phyloP scores from a whole-genome alignment of 2,888 invertebrate species.

The Emesis furor region DNA sequence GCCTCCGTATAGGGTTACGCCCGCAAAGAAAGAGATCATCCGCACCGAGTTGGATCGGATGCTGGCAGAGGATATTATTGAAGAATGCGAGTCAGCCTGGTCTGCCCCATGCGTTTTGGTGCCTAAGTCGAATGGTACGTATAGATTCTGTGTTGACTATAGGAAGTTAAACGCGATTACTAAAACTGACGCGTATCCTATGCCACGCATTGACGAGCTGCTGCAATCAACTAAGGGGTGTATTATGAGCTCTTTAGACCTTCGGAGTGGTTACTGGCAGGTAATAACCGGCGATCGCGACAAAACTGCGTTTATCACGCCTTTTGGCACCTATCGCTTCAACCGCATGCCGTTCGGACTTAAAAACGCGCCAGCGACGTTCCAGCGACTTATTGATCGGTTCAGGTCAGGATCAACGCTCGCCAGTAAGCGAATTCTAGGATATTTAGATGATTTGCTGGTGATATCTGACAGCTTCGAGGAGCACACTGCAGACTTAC shows the following conservation, averaged over 20 bases:
- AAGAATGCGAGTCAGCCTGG: slow-evolving; percentile 75
- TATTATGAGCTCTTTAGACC: no score
- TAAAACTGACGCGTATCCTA: slow-evolving; percentile 5
- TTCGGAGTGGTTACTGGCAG: slow-evolving; percentile 66
- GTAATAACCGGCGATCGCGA: slow-evolving; percentile 42
- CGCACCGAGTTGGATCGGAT: slow-evolving; percentile 55
- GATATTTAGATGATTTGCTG: no score
- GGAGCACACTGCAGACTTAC: no score
- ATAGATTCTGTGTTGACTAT: slow-evolving; percentile 55
- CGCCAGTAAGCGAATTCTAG: no score
- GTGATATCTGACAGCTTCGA: no score
- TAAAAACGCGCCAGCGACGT: slow-evolving; percentile 78
- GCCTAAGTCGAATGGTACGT: slow-evolving; percentile 46
- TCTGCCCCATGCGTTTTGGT: slow-evolving; percentile 31
- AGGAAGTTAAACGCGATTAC: slow-evolving; percentile 53
- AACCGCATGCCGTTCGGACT: slow-evolving; percentile 76
- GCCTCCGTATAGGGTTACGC: slow-evolving; percentile 29
- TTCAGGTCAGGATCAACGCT: background rate
- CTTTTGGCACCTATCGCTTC: slow-evolving; percentile 72
- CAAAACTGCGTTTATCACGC: slow-evolving; percentile 42
- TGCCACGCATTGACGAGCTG: slow-evolving; percentile 21
- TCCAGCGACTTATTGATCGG: slow-evolving; percentile 75
- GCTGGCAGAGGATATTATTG: slow-evolving; percentile 73
- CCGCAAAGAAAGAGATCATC: no score
- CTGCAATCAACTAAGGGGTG: background rate